Base-by-base conservation (phyloP, 2,888 invertebrate species). In the Polyommatus iphigenia region DNA sequence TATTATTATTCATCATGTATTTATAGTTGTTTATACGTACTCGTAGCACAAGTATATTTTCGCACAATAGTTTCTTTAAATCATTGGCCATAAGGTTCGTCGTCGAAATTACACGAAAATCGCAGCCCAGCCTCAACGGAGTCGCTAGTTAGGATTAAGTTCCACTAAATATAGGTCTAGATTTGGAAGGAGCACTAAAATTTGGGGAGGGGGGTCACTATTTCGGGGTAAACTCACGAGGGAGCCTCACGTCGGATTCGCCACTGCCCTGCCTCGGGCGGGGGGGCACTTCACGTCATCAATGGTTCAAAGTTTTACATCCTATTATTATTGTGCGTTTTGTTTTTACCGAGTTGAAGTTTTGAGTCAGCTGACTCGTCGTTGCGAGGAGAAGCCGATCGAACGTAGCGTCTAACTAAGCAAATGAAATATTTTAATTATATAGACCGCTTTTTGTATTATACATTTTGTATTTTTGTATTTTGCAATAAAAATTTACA, bases 31-130 rank as follows among this genome's bases (percentile, higher is more conserved):
- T 41, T 29, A 75, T 75, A n/a, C n/a, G 24, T 24, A 50, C n/a
- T n/a, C 20, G 50, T 54, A 54, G 75, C 75, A 75, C 75, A 75
- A 75, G 24, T 75, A 29, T 75, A 24, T 54, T 75, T 75, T 75
- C 75, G 75, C 75, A 75, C 75, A 75, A 75, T 54, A 29, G 29
- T 75, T 75, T 41, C 50, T 13, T 7, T 73, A 24, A 24, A n/a
- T 73, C 20, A 75, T 24, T 29, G 29, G 67, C 67, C 32, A 67
- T 67, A 32, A 67, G 8, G 67, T 67, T 29, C 67, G 29, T 2
- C 32, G 29, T 67, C 62, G 7, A 24, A 62, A 62, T 24, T 13
- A 62, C 20, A 24, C 7, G 59, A 59, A 59, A 59, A 20, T 15
- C 18, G 6, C 29, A 67, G 67, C 29, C 67, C 67, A 67, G 5